Percentiles rank a stretch among this genome's conserved stretches.
phyloP scores from a whole-genome alignment of 1,140 invertebrate species.

The Fopius arisanus region DNA sequence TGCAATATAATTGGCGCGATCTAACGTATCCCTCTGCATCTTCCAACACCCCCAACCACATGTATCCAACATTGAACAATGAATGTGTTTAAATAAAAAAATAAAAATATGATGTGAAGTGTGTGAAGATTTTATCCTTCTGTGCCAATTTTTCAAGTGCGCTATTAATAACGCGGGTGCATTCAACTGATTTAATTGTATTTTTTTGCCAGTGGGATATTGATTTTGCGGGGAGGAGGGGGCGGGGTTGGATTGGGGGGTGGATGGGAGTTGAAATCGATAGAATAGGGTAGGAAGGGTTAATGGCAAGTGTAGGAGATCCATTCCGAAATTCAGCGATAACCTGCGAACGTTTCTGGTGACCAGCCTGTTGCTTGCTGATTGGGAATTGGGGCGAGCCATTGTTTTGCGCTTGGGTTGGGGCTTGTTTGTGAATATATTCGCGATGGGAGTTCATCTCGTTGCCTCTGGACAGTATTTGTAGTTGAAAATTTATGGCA shows the following conservation, averaged over 20 bases:
- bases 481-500: too few relatives aligned
- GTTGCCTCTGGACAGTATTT: too few relatives aligned
- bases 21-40: background rate
- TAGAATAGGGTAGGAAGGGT: background rate
- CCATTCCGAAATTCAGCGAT: constrained; percentile 23
- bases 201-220: background rate
- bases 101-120: background rate
- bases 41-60: constrained; percentile 10
- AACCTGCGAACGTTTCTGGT: constrained; percentile 16
- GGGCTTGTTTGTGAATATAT: background rate
- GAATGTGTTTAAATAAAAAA: constrained; percentile 29
- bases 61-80: constrained; percentile 24
- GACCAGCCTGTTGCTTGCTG: constrained; percentile 38
- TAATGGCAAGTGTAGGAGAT: background rate
- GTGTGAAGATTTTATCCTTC: background rate
- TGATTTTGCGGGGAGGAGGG: background rate
- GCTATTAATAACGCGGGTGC: background rate
- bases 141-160: background rate
- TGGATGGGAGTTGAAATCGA: background rate
- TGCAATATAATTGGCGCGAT: constrained; percentile 21
- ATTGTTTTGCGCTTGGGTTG: constrained; percentile 34
- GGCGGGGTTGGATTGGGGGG: background rate
- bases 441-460: background rate
- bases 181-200: background rate
- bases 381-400: constrained; percentile 39